Conservation (phyloP, 2,888 invertebrate genomes). For the Pegoplata infirma region DNA sequence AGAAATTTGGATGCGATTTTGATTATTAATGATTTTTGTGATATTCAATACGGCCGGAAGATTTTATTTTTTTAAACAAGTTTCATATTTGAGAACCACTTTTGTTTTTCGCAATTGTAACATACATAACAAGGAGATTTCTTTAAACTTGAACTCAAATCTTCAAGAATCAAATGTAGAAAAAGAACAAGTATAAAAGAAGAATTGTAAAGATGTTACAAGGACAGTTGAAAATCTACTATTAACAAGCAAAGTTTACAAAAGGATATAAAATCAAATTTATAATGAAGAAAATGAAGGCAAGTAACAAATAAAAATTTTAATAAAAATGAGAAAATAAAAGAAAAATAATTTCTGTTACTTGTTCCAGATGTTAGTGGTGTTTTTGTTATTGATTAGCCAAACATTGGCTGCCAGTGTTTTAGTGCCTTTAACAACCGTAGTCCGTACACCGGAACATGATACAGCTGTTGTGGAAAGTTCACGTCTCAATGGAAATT, state of each 20-base stretch:
- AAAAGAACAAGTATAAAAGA: background rate
- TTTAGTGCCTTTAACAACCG: slow-evolving; percentile 64
- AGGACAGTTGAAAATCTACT: background rate
- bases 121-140: too few relatives aligned
- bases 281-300: too few relatives aligned
- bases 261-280: too few relatives aligned
- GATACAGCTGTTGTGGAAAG: slow-evolving; percentile 80
- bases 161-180: background rate
- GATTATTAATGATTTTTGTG: too few relatives aligned
- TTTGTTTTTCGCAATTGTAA: too few relatives aligned
- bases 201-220: background rate
- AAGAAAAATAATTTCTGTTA: background rate
- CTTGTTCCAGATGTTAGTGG: slow-evolving; percentile 43
- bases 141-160: too few relatives aligned
- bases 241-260: background rate
- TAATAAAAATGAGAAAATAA: too few relatives aligned
- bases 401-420: slow-evolving; percentile 50
- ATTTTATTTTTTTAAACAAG: too few relatives aligned
- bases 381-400: slow-evolving; percentile 36
- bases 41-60: too few relatives aligned
- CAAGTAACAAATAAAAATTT: too few relatives aligned
- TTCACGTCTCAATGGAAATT: slow-evolving; percentile 80
- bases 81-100: too few relatives aligned
- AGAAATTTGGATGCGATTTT: too few relatives aligned
- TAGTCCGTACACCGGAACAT: slow-evolving; percentile 77